These are phyloP conservation scores for Pammene aurita DNA, from an alignment of 2,888 invertebrate species.

Conservation along the genomic window DNA sequence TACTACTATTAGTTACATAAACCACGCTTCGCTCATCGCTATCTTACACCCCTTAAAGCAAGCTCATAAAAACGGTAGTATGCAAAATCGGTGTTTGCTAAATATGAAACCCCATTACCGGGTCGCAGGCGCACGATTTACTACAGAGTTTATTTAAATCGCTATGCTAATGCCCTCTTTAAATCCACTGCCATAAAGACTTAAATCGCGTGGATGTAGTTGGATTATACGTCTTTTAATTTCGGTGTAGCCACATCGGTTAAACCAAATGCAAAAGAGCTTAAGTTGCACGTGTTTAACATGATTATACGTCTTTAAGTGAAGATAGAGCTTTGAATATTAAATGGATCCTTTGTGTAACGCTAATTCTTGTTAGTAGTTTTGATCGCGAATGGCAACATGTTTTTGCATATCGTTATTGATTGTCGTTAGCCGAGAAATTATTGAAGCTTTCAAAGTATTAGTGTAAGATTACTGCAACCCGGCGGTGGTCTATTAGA, in stretches of 20 bases:
- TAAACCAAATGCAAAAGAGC: neutral
- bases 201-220: neutral
- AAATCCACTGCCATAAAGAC: neutral
- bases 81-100: slow-evolving; percentile 59
- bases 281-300: neutral
- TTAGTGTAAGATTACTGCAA: neutral
- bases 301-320: neutral
- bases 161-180: slow-evolving; percentile 19
- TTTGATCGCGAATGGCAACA: slow-evolving; percentile 7
- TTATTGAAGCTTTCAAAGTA: neutral
- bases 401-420: slow-evolving; percentile 11
- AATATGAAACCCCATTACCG: slow-evolving; percentile 62
- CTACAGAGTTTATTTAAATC: slow-evolving; percentile 27
- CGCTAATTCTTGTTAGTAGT: slow-evolving; percentile 11
- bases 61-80: slow-evolving; percentile 48
- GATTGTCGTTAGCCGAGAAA: neutral
- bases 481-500: no score
- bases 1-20: no score
- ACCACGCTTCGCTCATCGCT: slow-evolving; percentile 21
- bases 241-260: no score
- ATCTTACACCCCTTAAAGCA: slow-evolving; percentile 18
- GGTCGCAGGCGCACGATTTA: slow-evolving; percentile 33
- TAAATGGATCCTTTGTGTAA: slow-evolving; percentile 11
- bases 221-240: neutral
- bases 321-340: slow-evolving; percentile 2